Conservation (phyloP, 2,797 vertebrate species). For the Enteromius mattozi region DNA sequence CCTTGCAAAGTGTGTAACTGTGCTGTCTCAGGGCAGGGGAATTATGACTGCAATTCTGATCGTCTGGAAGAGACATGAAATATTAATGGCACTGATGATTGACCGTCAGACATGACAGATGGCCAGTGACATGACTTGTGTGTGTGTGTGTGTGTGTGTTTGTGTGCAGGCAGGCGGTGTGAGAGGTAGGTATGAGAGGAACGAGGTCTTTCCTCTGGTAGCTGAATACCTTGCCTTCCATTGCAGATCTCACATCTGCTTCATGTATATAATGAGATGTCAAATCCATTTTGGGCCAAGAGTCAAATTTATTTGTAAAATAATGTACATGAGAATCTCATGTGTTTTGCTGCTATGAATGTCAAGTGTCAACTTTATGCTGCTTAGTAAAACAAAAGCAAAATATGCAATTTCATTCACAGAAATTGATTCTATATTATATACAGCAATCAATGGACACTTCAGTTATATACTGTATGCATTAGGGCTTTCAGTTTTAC, state of each 20-base stretch:
- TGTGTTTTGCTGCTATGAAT: background rate
- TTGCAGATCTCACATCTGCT: background rate
- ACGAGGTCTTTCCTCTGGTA: background rate
- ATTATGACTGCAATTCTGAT: slow-evolving; percentile 45
- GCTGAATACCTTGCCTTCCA: background rate
- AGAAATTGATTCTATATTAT: background rate
- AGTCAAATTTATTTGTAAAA: background rate
- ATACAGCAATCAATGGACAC: background rate
- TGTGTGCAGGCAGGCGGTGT: background rate
- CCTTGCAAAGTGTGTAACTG: slow-evolving; percentile 28
- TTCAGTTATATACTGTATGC: no score
- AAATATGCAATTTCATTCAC: background rate
- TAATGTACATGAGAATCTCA: background rate
- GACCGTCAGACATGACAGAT: slow-evolving; percentile 53
- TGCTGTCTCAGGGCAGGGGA: slow-evolving; percentile 29
- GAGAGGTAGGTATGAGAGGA: slow-evolving; percentile 11
- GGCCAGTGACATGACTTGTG: slow-evolving; percentile 28
- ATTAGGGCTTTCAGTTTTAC: no score
- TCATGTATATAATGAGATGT: background rate
- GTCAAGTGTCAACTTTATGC: background rate
- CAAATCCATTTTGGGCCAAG: background rate
- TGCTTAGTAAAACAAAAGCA: background rate
- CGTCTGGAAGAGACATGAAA: slow-evolving; percentile 44
- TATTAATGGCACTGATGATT: slow-evolving; percentile 52
- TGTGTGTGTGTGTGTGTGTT: slow-evolving; percentile 21